Conservation (phyloP, 2,113 vertebrate genomes). For the Rousettus leschenaultii region DNA sequence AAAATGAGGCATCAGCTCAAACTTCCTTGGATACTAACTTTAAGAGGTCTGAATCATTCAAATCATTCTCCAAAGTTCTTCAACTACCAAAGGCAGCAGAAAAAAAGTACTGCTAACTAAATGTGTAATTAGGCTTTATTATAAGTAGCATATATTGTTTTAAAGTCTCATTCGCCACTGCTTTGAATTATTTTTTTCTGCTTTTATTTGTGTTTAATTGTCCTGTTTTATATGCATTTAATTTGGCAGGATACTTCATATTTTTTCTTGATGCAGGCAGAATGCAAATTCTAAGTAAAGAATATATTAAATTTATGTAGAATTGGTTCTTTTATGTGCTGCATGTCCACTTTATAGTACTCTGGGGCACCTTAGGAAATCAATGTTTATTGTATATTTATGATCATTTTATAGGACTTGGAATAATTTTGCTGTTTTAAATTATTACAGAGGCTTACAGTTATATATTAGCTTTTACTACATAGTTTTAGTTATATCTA, state of each 20-base stretch:
- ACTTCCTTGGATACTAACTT: constrained; percentile 40
- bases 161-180: neutral
- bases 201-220: constrained; percentile 48
- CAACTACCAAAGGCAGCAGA: neutral
- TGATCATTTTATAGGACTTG: constrained; percentile 27
- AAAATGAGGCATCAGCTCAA: constrained; percentile 41
- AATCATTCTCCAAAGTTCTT: constrained; percentile 40
- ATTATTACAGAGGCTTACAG: constrained; percentile 30
- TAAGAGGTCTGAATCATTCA: constrained; percentile 12
- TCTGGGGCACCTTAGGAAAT: constrained; percentile 18
- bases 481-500: constrained; percentile 38
- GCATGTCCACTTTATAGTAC: constrained; percentile 10
- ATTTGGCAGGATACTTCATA: constrained; percentile 47
- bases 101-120: constrained; percentile 49
- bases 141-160: constrained; percentile 26
- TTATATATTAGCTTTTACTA: constrained; percentile 24
- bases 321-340: constrained; percentile 42
- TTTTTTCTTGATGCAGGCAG: constrained; percentile 22
- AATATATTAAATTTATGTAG: constrained; percentile 49
- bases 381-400: constrained; percentile 28
- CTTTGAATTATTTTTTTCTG: constrained; percentile 34
- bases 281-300: constrained; percentile 40
- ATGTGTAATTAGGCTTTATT: constrained; percentile 41
- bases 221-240: constrained; percentile 17
- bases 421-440: constrained; percentile 50